phyloP scores from a whole-genome alignment of 2,888 invertebrate genomes.

The Rhyacophila evoluta region DNA sequence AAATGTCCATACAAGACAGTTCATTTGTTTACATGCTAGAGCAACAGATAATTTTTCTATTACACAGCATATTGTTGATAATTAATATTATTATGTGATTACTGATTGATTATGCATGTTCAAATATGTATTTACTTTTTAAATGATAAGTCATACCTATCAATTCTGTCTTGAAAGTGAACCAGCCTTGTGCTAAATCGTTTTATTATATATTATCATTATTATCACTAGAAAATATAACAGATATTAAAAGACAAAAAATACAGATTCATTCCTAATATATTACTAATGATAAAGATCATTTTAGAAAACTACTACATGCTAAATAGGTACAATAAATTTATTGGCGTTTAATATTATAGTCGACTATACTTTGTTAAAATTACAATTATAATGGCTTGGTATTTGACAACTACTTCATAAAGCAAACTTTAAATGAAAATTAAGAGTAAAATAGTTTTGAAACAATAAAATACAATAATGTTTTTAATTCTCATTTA shows the following conservation, averaged over 20 bases:
- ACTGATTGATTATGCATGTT: not conserved
- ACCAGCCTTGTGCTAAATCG: too few relatives aligned
- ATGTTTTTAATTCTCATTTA: too few relatives aligned
- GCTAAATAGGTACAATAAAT: conserved; percentile 5
- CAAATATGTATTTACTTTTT: not conserved
- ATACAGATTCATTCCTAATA: not conserved
- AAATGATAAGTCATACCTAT: not conserved
- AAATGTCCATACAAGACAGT: too few relatives aligned
- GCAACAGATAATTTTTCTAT: not conserved
- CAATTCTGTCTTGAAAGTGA: not conserved
- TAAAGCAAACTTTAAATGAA: too few relatives aligned
- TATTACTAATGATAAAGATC: not conserved
- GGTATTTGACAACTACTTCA: too few relatives aligned
- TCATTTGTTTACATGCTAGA: not conserved
- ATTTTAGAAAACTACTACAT: not conserved
- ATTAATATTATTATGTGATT: not conserved
- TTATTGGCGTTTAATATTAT: not conserved
- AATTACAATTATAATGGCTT: not conserved
- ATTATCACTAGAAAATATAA: not conserved
- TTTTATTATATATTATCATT: not conserved
- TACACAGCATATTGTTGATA: not conserved
- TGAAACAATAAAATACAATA: too few relatives aligned
- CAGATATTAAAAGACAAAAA: not conserved
- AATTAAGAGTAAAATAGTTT: too few relatives aligned
- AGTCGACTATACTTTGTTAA: not conserved